phyloP scores from a whole-genome alignment of 2,888 invertebrate genomes.

The Rhagophthalmus giganteus region DNA sequence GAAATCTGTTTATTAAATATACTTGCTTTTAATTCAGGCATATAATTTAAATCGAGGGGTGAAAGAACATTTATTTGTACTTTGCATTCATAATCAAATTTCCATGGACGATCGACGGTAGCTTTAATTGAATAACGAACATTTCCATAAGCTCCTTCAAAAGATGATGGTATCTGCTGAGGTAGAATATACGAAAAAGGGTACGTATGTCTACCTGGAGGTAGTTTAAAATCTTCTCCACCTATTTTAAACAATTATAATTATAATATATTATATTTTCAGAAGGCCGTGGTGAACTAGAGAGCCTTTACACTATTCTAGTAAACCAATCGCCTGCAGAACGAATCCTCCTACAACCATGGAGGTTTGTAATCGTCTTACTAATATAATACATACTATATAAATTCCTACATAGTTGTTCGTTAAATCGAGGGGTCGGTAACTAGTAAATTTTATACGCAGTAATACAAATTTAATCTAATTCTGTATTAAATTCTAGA shows the following conservation, averaged over 20 bases:
- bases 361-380: too few species aligned
- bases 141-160: constrained; percentile 39
- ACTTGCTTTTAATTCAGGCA: constrained; percentile 23
- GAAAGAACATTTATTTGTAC: constrained; percentile 41
- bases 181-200: constrained; percentile 43
- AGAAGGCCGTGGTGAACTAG: background rate
- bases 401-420: too few species aligned
- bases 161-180: constrained; percentile 42
- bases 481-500: too few species aligned
- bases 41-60: constrained; percentile 40
- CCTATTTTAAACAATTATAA: constrained; percentile 36
- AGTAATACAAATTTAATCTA: too few species aligned
- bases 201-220: constrained; percentile 44
- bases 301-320: too few species aligned
- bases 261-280: background rate
- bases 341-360: too few species aligned
- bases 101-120: constrained; percentile 45
- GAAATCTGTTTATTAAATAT: background rate
- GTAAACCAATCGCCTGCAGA: too few species aligned
- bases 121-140: constrained; percentile 41
- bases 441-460: too few species aligned
- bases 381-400: too few species aligned
- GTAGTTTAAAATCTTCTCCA: constrained; percentile 37
- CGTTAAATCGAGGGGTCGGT: too few species aligned
- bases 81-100: constrained; percentile 44